Evolutionary conservation across 2,888 invertebrate genomes (phyloP), one percentile per base, ranked within the genome.

Genomic region (Aradus depressus): DNA sequence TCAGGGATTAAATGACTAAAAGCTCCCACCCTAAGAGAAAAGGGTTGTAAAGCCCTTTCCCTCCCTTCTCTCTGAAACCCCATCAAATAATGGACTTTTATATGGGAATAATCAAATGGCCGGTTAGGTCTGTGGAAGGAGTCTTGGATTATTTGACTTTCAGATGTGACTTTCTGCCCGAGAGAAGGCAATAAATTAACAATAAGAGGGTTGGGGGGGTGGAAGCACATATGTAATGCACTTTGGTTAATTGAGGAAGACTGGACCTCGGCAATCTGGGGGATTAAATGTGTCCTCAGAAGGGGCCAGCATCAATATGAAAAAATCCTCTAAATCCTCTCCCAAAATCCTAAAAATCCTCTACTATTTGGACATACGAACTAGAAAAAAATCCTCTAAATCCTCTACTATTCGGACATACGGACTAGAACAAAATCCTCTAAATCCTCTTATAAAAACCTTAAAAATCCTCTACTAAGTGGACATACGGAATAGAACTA

Each of bases 171-270:
- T 39, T 19, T 26, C 10, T 14, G 21, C 39, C 26, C 31, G 34
- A n/a, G 39, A 39, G 35, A 31, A n/a, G 31, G 43, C 41, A 26
- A 55, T 55, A 55, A 52, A 55, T 55, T 52, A 53, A 50, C 49
- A 52, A 44, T 53, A 49, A 55, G 51, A n/a, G n/a, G n/a, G n/a
- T n/a, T n/a, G n/a, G n/a, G n/a, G n/a, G 26, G 28, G 21, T 48
- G 44, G 39, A 38, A 43, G 48, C 47, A 55, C 56, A 53, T 50
- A 39, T 50, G 53, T 49, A 53, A 49, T 53, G 56, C 53, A 51
- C 50, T 56, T 49, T 51, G 38, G 38, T 48, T 56, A 56, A 56
- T 56, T 56, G 51, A 25, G 38, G 16, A 18, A 34, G 35, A 34
- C 35, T 34, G n/a, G 35, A 28, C 31, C 31, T 28, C 31, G 16